Evolutionary conservation across 2,888 invertebrate species (phyloP).

Genomic region (Leptarthrus brevirostris): DNA sequence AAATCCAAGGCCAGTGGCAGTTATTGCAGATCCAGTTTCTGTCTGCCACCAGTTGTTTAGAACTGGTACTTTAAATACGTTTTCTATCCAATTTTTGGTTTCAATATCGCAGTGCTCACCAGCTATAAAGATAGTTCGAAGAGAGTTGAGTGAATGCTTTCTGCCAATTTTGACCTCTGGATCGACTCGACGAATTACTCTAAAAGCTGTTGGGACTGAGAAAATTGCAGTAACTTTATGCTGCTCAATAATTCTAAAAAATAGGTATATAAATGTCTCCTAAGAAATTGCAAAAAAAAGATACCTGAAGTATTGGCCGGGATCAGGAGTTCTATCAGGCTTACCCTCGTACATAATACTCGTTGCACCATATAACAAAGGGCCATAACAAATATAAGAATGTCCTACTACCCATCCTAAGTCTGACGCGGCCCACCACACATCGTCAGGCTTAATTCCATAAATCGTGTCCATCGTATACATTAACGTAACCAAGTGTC

Average conservation of each 20-base stretch:
- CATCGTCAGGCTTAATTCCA: conserved; percentile 81
- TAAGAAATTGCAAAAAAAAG: neutral
- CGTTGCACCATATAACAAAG: conserved; percentile 81
- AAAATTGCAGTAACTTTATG: conserved; percentile 87
- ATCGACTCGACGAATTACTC: conserved; percentile 84
- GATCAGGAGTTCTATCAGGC: conserved; percentile 93
- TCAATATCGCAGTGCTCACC: conserved; percentile 95
- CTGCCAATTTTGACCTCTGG: conserved; percentile 76
- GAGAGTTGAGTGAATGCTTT: conserved; percentile 77
- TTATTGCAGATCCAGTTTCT: conserved; percentile 91
- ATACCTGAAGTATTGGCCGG: conserved; percentile 90
- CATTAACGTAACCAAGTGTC: conserved; percentile 85
- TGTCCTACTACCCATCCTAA: conserved; percentile 94
- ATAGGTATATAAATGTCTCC: conserved; percentile 52
- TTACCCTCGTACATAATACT: conserved; percentile 92
- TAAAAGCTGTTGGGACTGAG: conserved; percentile 90
- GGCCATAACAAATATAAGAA: conserved; percentile 94
- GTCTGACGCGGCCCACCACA: conserved; percentile 87
- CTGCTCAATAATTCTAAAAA: conserved; percentile 84
- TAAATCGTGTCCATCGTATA: conserved; percentile 89
- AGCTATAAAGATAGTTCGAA: conserved; percentile 82
- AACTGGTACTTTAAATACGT: conserved; percentile 78
- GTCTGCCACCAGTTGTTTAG: conserved; percentile 99
- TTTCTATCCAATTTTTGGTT: conserved; percentile 82
- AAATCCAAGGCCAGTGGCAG: conserved; percentile 84